Conservation (phyloP, 2,888 invertebrate species). For the Protophormia terraenovae region DNA sequence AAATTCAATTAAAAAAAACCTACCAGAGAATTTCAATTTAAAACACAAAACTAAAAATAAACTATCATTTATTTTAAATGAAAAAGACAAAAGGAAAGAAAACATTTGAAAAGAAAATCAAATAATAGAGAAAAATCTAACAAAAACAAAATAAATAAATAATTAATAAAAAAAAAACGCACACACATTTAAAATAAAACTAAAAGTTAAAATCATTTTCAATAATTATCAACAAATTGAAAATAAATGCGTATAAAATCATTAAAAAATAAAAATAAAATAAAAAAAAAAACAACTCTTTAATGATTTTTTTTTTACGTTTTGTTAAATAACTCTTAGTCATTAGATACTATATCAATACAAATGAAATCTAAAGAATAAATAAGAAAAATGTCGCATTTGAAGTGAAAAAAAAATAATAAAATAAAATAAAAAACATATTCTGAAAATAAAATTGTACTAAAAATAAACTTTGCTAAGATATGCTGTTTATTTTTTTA, state of each 20-base stretch:
- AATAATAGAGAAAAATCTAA: background rate
- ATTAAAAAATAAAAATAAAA: background rate
- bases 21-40: background rate
- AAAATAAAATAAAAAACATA: background rate
- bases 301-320: no score
- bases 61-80: background rate
- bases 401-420: background rate
- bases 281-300: background rate
- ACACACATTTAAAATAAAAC: background rate
- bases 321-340: background rate
- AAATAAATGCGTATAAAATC: background rate
- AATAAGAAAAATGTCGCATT: constrained; percentile 41
- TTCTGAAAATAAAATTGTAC: constrained; percentile 24
- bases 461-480: constrained; percentile 32
- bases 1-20: background rate
- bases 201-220: constrained; percentile 42
- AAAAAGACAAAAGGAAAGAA: background rate
- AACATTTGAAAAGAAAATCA: background rate
- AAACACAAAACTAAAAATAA: background rate
- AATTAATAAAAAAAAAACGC: background rate
- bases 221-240: constrained; percentile 17
- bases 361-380: background rate
- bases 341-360: background rate
- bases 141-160: background rate
- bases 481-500: background rate